Evolutionary conservation across 2,888 invertebrate genomes (phyloP), one percentile per base, ranked within the genome.

Genomic region (Asteroscopus sphinx): DNA sequence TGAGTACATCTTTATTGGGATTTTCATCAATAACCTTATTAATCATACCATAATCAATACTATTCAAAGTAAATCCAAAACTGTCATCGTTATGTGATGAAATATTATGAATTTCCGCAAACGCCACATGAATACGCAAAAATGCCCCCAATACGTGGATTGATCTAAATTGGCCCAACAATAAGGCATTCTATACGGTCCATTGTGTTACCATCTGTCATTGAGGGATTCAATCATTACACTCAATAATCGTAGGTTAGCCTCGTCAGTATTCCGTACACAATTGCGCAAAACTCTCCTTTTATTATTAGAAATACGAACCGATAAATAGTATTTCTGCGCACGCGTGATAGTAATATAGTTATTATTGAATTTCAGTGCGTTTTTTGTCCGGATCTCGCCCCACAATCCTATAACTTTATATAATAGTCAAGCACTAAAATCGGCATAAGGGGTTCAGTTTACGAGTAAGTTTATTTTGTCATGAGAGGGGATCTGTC

Each of bases 171-270:
- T 89, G 87, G 77, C 64, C 78, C 78, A 88, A 92, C 92, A 92
- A 90, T 83, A 82, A 56, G 67, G 76, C 70, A 78, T 83, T 80
- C 76, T 76, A 57, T 57, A 60, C 40, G 55, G 30, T 76, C 68
- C 59, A 87, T 92, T 92, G 89, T 92, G 73, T 80, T 76, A 79
- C 88, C 93, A 93, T 93, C 92, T 94, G 93, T 93, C 93, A 89
- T 81, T 85, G 86, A 83, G 85, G 86, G 85, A 82, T 86, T 83
- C 88, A 87, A 88, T 89, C 86, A 85, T 76, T 70, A 81, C 77
- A 78, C 83, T 86, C 85, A 77, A 86, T 90, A 88, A 91, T 88
- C 80, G 83, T 85, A 83, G 84, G 86, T 87, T 88, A 81, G 80
- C 82, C 78, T 76, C 77, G 74, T 64, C 64, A 54, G 69, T 65